Conservation (phyloP, 1,140 invertebrate genomes). For the Lepidotrigona ventralis region DNA sequence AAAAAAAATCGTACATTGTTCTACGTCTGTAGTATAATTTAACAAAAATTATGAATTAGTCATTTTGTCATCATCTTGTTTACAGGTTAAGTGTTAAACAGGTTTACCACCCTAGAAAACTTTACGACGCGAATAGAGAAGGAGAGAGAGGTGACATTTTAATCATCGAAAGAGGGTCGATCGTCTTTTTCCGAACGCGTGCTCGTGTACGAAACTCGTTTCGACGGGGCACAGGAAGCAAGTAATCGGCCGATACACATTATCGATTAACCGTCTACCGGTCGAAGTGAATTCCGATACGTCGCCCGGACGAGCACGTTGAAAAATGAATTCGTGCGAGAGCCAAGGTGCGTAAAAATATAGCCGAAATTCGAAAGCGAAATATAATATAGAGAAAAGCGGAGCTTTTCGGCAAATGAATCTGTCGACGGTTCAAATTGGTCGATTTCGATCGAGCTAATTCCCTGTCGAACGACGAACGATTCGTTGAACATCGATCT, state of each 20-base stretch:
- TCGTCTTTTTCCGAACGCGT: not conserved
- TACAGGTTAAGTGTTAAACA: not conserved
- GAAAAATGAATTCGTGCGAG: constrained; percentile 17
- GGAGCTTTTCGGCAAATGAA: not conserved
- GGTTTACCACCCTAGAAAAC: not conserved
- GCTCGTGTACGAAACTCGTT: not conserved
- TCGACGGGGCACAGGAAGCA: not conserved
- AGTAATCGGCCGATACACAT: constrained; percentile 23
- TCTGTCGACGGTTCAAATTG: not conserved
- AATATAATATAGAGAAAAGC: not conserved
- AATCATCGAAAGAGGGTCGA: not conserved
- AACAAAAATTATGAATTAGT: too few relatives aligned
- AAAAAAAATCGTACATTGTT: too few relatives aligned
- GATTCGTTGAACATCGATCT: not conserved
- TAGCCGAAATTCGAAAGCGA: not conserved
- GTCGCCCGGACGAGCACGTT: constrained; percentile 15
- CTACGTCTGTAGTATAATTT: too few relatives aligned
- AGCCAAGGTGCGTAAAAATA: not conserved
- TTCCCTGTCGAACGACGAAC: not conserved
- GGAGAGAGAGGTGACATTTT: not conserved
- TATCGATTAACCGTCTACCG: constrained; percentile 39
- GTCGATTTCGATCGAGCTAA: not conserved
- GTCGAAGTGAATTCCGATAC: constrained; percentile 40
- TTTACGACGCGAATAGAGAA: not conserved
- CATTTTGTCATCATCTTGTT: too few relatives aligned